Conservation (phyloP, 2,888 invertebrate species). For the Lordiphosa fenestrarum region DNA sequence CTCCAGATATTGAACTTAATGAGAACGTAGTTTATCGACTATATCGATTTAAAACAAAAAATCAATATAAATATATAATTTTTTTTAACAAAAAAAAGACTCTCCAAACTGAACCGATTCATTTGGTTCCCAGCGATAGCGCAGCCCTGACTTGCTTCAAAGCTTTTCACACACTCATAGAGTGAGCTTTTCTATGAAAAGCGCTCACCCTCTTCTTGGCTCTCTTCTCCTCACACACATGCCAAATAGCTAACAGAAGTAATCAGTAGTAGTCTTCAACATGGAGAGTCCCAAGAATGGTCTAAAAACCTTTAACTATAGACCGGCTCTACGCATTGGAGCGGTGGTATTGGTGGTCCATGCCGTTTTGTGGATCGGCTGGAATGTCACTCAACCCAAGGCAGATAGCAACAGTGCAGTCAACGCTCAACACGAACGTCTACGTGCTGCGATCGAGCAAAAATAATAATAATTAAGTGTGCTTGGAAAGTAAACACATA, state of each 20-base stretch:
- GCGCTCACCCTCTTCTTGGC: slow-evolving; percentile 8
- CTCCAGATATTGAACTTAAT: no score
- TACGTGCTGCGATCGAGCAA: slow-evolving; percentile 36
- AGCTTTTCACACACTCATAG: slow-evolving; percentile 7
- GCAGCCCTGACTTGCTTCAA: slow-evolving; percentile 19
- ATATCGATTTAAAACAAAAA: no score
- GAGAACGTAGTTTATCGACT: no score
- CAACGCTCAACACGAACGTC: slow-evolving; percentile 44
- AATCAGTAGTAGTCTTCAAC: slow-evolving; percentile 13
- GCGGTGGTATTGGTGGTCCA: slow-evolving; percentile 59
- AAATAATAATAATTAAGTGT: slow-evolving; percentile 18
- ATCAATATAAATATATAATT: no score
- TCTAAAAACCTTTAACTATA: slow-evolving; percentile 32
- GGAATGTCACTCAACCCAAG: slow-evolving; percentile 43
- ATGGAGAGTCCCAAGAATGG: slow-evolving; percentile 39
- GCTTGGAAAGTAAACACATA: neutral
- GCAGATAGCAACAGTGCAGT: slow-evolving; percentile 11
- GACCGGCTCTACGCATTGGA: slow-evolving; percentile 61
- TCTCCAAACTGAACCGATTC: slow-evolving; percentile 7
- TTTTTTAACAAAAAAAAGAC: no score
- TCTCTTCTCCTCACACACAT: slow-evolving; percentile 7
- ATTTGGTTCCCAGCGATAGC: neutral
- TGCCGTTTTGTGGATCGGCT: slow-evolving; percentile 58
- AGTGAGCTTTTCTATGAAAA: slow-evolving; percentile 1
- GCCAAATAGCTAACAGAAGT: neutral